phyloP scores from a whole-genome alignment of 2,888 invertebrate genomes.

The Synergus laeviventris region DNA sequence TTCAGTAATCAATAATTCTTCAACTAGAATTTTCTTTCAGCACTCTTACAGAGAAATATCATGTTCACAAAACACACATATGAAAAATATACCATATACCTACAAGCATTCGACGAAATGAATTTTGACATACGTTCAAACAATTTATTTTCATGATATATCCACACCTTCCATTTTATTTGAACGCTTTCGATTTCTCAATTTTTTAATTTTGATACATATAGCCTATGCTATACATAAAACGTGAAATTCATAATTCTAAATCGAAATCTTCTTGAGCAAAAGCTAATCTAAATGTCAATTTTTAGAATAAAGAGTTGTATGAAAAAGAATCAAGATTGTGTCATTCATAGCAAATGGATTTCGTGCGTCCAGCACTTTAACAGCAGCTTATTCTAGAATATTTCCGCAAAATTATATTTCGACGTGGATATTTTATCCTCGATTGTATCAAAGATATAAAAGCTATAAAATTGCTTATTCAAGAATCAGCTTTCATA shows the following conservation, averaged over 20 bases:
- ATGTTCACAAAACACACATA: neutral
- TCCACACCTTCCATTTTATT: neutral
- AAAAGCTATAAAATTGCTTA: neutral
- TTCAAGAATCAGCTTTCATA: neutral
- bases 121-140: neutral
- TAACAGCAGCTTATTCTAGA: conserved; percentile 7
- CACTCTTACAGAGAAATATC: neutral
- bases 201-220: neutral
- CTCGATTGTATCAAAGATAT: neutral
- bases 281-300: neutral
- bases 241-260: no score
- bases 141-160: neutral
- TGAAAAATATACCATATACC: neutral
- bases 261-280: no score
- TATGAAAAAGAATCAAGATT: neutral
- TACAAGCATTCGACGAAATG: neutral
- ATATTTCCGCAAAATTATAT: neutral
- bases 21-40: neutral
- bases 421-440: neutral
- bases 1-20: neutral
- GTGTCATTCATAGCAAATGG: neutral
- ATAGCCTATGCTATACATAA: no score
- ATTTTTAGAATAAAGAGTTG: neutral
- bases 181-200: neutral
- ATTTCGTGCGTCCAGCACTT: neutral